A percentile compares a stretch with the other conserved stretches of the same genome.
Conservation (phyloP, 2,113 vertebrate species). For the Catharus minimus region DNA sequence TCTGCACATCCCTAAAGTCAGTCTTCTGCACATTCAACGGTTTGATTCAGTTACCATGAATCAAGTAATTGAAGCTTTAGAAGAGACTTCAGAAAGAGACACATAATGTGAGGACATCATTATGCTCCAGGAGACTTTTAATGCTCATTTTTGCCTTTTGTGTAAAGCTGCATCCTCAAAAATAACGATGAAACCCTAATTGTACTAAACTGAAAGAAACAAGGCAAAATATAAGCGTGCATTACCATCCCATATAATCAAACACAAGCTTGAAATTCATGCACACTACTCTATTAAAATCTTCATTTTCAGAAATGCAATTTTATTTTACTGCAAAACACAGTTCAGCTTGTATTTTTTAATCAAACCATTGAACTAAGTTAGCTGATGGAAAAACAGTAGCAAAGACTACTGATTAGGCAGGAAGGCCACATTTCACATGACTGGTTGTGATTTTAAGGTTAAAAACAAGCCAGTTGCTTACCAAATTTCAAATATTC, state of each 20-base stretch:
- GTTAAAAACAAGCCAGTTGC: background rate
- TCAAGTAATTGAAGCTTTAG: background rate
- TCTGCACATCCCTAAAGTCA: background rate
- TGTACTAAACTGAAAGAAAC: background rate
- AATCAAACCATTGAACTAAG: background rate
- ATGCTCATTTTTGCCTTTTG: background rate
- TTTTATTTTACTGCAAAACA: background rate
- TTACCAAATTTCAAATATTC: background rate
- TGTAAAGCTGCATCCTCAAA: background rate
- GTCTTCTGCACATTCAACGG: fast-evolving
- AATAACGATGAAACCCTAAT: background rate
- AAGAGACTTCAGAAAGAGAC: background rate
- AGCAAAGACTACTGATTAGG: background rate
- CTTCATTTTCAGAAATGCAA: background rate
- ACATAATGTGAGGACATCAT: background rate
- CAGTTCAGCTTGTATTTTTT: background rate
- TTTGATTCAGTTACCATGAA: fast-evolving
- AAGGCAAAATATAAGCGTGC: background rate
- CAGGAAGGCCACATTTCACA: background rate
- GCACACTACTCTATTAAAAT: background rate
- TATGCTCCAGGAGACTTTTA: background rate
- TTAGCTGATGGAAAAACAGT: background rate
- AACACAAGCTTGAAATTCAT: background rate
- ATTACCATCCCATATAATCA: background rate
- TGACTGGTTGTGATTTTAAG: background rate